These are phyloP conservation scores for Atrina japonica DNA, from an alignment of 2,888 invertebrate species.

Conservation along the genomic window DNA sequence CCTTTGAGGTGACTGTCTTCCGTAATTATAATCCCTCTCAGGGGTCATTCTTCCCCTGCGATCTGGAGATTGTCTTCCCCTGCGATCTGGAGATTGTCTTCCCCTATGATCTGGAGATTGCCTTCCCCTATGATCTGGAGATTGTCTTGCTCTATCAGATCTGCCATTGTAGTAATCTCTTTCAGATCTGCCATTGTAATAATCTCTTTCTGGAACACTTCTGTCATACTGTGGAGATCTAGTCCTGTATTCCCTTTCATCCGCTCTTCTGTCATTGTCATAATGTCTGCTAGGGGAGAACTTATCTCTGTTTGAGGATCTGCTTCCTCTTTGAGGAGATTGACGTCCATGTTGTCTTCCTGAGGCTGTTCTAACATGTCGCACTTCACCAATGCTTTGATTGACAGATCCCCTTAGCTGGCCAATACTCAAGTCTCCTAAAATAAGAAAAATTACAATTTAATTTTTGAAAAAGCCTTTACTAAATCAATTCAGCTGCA, in stretches of 20 bases:
- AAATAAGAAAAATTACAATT: no score
- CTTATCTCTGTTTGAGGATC: no score
- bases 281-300: background rate
- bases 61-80: slow-evolving; percentile 26
- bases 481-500: no score
- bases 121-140: background rate
- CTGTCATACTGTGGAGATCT: no score
- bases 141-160: background rate
- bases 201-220: slow-evolving; percentile 4
- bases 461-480: no score
- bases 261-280: slow-evolving; percentile 7
- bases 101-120: slow-evolving; percentile 12
- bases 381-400: slow-evolving; percentile 33
- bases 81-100: slow-evolving; percentile 26
- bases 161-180: slow-evolving; percentile 7
- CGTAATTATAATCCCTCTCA: slow-evolving; percentile 10
- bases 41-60: slow-evolving; percentile 27
- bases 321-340: no score
- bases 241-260: no score
- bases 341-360: slow-evolving; percentile 2
- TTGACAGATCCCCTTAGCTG: slow-evolving; percentile 27
- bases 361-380: no score
- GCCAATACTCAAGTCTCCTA: slow-evolving; percentile 51
- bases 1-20: slow-evolving; percentile 21
- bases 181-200: no score